These are phyloP conservation scores for Tetramorium bicarinatum DNA, from an alignment of 2,888 invertebrate species.

Conservation along the genomic window DNA sequence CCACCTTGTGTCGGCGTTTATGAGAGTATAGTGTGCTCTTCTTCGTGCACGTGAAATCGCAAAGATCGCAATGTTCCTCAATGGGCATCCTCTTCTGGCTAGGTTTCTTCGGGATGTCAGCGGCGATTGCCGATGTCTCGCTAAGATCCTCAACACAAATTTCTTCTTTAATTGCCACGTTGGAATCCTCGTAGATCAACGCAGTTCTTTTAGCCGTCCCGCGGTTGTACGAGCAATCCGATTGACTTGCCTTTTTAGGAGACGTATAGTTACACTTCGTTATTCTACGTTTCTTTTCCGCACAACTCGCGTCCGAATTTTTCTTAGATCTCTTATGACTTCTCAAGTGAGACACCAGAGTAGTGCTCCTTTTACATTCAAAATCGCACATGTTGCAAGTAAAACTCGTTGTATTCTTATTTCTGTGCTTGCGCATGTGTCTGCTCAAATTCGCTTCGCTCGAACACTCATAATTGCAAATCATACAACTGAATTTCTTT, in stretches of 20 bases:
- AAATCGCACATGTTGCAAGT: conserved; percentile 74
- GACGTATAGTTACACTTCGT: conserved; percentile 21
- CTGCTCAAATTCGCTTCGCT: conserved; percentile 22
- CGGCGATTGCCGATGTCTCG: conserved; percentile 56
- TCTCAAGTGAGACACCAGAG: conserved; percentile 70
- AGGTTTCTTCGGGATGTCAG: conserved; percentile 71
- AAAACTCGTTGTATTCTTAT: conserved; percentile 41
- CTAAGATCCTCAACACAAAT: not conserved
- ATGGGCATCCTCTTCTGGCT: conserved; percentile 12
- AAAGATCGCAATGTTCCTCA: conserved; percentile 77
- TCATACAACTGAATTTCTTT: conserved; percentile 17
- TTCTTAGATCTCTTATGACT: conserved; percentile 60
- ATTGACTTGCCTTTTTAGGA: not conserved
- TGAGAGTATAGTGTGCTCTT: conserved; percentile 82
- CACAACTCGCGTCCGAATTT: not conserved
- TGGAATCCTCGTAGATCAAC: not conserved
- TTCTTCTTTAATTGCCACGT: conserved; percentile 8
- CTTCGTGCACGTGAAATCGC: conserved; percentile 81
- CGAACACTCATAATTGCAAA: conserved; percentile 35
- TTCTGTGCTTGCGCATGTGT: conserved; percentile 53
- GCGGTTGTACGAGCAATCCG: not conserved
- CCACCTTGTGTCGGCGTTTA: conserved; percentile 76
- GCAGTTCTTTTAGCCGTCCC: not conserved
- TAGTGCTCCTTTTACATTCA: conserved; percentile 68
- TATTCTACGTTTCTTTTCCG: conserved; percentile 27